These are phyloP conservation scores for Procambarus clarkii DNA, from an alignment of 1,140 invertebrate species.

Conservation along the genomic window DNA sequence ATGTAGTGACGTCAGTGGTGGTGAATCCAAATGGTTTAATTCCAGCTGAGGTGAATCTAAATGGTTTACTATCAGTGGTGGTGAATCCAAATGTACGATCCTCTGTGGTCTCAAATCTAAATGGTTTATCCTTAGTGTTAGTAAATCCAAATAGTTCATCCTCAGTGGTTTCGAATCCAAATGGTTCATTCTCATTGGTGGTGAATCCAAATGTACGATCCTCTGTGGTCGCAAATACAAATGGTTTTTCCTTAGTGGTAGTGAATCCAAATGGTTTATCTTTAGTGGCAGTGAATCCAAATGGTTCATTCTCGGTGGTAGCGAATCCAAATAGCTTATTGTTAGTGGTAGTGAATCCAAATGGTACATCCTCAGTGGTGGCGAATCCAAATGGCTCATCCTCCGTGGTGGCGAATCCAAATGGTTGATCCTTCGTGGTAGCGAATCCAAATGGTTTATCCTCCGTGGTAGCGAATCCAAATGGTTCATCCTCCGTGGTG, in stretches of 20 bases:
- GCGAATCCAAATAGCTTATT: neutral
- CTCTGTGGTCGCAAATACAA: neutral
- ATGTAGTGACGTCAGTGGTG: neutral
- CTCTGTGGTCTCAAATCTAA: neutral
- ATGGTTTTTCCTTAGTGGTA: neutral
- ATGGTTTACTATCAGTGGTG: neutral
- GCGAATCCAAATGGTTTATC: neutral
- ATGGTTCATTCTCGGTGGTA: neutral
- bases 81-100: neutral
- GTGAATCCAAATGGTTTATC: neutral
- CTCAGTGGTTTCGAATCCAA: neutral
- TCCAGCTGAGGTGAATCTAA: neutral
- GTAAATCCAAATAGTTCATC: neutral
- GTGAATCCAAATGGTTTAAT: neutral
- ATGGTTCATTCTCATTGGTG: neutral
- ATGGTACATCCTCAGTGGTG: neutral
- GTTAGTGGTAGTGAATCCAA: neutral
- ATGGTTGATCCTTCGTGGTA: neutral
- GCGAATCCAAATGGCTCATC: neutral
- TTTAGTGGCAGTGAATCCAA: neutral
- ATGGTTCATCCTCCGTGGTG: neutral
- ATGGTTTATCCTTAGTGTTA: neutral
- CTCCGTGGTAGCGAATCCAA: neutral
- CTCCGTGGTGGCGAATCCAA: neutral
- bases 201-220: constrained; percentile 5